These are phyloP conservation scores for Drosophila pectinifera DNA, from an alignment of 1,140 invertebrate genomes.

Conservation along the genomic window DNA sequence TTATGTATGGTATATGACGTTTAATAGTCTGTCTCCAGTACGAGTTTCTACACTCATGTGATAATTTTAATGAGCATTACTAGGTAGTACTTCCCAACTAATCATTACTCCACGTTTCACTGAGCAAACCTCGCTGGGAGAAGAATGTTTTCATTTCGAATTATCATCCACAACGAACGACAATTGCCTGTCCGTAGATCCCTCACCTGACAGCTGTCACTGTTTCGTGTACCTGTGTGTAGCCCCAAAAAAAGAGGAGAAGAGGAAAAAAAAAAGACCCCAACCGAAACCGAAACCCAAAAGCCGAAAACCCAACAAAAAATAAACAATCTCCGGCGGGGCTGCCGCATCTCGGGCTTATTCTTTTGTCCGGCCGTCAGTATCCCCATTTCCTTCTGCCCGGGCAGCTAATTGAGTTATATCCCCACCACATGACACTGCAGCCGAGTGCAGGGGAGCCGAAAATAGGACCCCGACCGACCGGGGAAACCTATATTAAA, in stretches of 20 bases:
- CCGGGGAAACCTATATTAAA: slow-evolving; percentile 53
- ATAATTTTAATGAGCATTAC: slow-evolving; percentile 11
- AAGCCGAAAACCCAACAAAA: slow-evolving; percentile 8
- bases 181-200: slow-evolving; percentile 31
- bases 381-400: slow-evolving; percentile 34
- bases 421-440: slow-evolving; percentile 62
- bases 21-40: not conserved
- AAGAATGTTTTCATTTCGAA: slow-evolving; percentile 42
- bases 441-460: slow-evolving; percentile 49
- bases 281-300: not conserved
- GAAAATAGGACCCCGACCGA: not conserved
- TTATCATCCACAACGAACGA: slow-evolving; percentile 47
- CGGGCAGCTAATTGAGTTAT: slow-evolving; percentile 76
- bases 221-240: slow-evolving; percentile 20
- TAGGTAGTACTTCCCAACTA: slow-evolving; percentile 10
- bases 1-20: no score
- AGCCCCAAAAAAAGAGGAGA: slow-evolving; percentile 9
- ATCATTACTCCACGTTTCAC: slow-evolving; percentile 24
- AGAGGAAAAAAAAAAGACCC: not conserved
- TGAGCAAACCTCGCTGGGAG: not conserved
- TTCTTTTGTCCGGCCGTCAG: slow-evolving; percentile 45
- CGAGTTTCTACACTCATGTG: not conserved
- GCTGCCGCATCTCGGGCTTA: slow-evolving; percentile 42
- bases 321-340: slow-evolving; percentile 54
- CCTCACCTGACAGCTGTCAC: slow-evolving; percentile 51